Evolutionary conservation across 2,797 vertebrate species (phyloP), one percentile per base, ranked within the genome.

Genomic region (Sphenodon punctatus): DNA sequence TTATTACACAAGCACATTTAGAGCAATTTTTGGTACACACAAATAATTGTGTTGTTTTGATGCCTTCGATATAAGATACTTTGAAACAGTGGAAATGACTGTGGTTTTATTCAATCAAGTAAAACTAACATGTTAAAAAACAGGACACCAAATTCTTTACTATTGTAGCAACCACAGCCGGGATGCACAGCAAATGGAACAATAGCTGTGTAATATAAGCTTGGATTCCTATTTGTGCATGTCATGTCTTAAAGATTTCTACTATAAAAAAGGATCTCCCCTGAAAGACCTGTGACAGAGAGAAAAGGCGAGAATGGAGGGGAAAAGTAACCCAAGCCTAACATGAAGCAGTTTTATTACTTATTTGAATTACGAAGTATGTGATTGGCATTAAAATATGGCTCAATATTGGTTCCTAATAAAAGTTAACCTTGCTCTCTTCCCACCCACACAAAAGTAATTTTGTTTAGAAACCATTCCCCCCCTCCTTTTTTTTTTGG

Each of bases 391-490:
- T 97, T 96, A 96, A 97, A 97, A 95, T 96, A 97, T 90, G 75
- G 87, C 90, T 84, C 78, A 91, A 68, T 94, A 95, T 94, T 97
- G 92, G 93, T 96, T 96, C 90, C 95, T 93, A 95, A 95, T 96
- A 96, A 96, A 97, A 95, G 93, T 96, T 96, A 97, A 97, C 96
- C 93, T 96, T 97, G 93, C 92, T 95, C 94, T 95, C 91, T 92
- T 95, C 93, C 95, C 94, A 93, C 96, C 96, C 97, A 97, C 97
- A 96, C 92, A 94, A 97, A 97, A 97, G 95, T 95, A 97, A 97
- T 98, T 98, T 97, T 97, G 95, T 94, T 95, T 93, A 95, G 92
- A 96, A 96, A 95, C 90, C 85, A 96, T 93, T 93, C 94, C 36
- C 30, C 12, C 42, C 14, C 4, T 42, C 10, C 42, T 42, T 42